Base-by-base conservation (phyloP, 2,888 invertebrate species). In the Aphidoletes aphidimyza region DNA sequence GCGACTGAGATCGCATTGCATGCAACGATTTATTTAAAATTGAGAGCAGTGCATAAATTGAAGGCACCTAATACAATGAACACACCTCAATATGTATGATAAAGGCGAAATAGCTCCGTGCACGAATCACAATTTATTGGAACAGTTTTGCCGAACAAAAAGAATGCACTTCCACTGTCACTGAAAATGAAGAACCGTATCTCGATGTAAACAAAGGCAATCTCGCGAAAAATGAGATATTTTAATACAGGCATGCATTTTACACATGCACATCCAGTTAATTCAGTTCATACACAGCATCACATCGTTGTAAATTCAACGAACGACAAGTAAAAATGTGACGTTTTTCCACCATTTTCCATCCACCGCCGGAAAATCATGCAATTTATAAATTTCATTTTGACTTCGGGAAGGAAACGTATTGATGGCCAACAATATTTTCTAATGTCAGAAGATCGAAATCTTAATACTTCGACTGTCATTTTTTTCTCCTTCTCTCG, bases 351-450 rank as follows among this genome's bases (percentile, higher is more conserved):
- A n/a, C n/a, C n/a, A n/a, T n/a, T n/a, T n/a, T n/a, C n/a, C n/a
- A n/a, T n/a, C n/a, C n/a, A n/a, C n/a, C 8, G 5, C 1, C 69
- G 69, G n/a, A 30, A 69, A 30, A 14, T 5, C 30, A 69, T 69
- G 69, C 69, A 69, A 69, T 69, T 69, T 69, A 30, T 69, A 30
- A 14, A 69, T 30, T 14, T 5, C 30, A 69, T 19, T 30, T 11
- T 30, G 34, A 30, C 11, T 14, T 6, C 42, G 42, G 8, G 42
- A 42, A 6, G 42, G 42, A 42, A 42, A 69, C 14, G 69, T 30
- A 69, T 69, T 69, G 69, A 69, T 69, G 69, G 30, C 69, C 69
- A 34, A 69, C 69, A 30, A 69, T 69, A 69, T 69, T 69, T 69
- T 69, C 30, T 30, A 69, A n/a, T 69, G 69, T 69, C 69, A 69